Evolutionary conservation across 2,888 invertebrate species (phyloP).

Genomic region (Merodon equestris): DNA sequence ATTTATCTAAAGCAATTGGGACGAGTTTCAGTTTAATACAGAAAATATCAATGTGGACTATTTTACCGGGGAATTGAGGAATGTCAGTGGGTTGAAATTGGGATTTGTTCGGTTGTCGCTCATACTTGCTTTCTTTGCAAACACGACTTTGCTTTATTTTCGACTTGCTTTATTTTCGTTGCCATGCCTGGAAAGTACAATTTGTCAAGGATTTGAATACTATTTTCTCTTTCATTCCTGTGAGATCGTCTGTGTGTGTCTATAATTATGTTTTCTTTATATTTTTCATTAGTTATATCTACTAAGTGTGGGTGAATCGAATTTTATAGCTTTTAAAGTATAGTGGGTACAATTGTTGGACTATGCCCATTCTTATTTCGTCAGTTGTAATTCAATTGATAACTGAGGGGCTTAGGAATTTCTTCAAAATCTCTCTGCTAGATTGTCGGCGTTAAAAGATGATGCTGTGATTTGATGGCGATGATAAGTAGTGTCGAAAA

Average conservation of each 20-base stretch:
- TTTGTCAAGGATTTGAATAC: slow-evolving; percentile 44
- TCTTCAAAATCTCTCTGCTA: not conserved
- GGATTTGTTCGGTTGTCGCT: slow-evolving; percentile 44
- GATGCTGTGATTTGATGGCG: not conserved
- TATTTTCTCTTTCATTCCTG: slow-evolving; percentile 43
- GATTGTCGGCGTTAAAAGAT: not conserved
- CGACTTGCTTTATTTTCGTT: slow-evolving; percentile 31
- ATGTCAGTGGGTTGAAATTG: slow-evolving; percentile 12
- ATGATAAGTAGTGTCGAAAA: not conserved
- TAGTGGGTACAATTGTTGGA: not conserved
- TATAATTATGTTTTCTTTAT: slow-evolving; percentile 6
- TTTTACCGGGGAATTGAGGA: slow-evolving; percentile 41
- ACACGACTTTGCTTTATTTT: slow-evolving; percentile 43
- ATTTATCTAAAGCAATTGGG: slow-evolving; percentile 46
- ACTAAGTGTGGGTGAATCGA: not conserved
- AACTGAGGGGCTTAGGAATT: not conserved
- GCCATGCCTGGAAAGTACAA: slow-evolving; percentile 53
- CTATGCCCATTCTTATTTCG: slow-evolving; percentile 2
- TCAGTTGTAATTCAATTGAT: not conserved
- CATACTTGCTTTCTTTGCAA: slow-evolving; percentile 48
- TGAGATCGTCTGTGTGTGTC: slow-evolving; percentile 49
- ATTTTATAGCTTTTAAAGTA: slow-evolving; percentile 1
- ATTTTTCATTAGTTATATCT: not conserved
- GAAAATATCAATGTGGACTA: slow-evolving; percentile 45
- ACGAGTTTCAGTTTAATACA: slow-evolving; percentile 9